Base-by-base conservation (phyloP, 1,140 invertebrate genomes). In the Saccostrea glomerata region DNA sequence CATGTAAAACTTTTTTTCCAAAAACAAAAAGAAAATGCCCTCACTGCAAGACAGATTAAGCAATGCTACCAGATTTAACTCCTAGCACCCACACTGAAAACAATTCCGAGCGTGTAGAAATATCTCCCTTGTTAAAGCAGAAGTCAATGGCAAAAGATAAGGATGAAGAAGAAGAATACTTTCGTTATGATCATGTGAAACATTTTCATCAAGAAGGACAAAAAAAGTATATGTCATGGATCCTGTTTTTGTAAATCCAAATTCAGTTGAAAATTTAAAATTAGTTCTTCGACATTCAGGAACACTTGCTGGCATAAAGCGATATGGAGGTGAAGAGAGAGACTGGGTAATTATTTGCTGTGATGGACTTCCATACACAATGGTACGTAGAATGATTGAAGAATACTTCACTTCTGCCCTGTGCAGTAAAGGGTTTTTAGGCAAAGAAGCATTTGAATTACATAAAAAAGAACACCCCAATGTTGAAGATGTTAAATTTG, bases 181-280 rank as follows among this genome's bases (percentile, higher is more conserved):
- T 20, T 13, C 40, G 40, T 25, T 86, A 82, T 58, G 30, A 82
- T 54, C 66, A 86, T 47, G 70, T 86, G 4, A 17, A 77, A 58
- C 25, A 25, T 58, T 15, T 20, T 47, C 86, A 86, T 23, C 40
- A 17, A 82, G 70, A 25, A 25, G 23, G 40, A 30, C 70, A 58
- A 47, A 47, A 47, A 47, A 77, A 56, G 17, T 86, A 2, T 56
- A 0, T 86, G 20, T 86, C 9, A 13, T 82, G 11, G 86, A 77
- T 55, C 86, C 86, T 56, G 47, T 86, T 86, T 86, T 86, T n/a
- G 86, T 86, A 3, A 86, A 86, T 70, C 86, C 86, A n/a, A 86
- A 86, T 60, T 77, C 66, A 11, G 40, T 47, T 56, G 86, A 86
- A 20, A n/a, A 9, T 36, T 11, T 86, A 5, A 82, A 30, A 6